Conservation (phyloP, 2,797 vertebrate species). For the Acropternis orthonyx region DNA sequence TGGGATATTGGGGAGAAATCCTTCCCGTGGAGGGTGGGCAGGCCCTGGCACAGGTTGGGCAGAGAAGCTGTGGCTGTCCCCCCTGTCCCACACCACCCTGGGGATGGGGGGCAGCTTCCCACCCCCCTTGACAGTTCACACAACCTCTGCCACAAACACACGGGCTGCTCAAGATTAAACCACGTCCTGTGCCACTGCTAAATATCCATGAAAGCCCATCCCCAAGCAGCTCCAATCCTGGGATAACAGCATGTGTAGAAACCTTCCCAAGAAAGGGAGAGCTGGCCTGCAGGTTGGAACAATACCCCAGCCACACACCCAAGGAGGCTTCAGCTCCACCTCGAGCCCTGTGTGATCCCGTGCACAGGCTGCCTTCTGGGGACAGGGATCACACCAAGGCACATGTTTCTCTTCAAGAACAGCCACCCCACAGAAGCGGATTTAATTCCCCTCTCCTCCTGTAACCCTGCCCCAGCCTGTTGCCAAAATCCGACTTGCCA, state of each 20-base stretch:
- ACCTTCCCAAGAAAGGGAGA: background rate
- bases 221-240: background rate
- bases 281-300: background rate
- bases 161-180: background rate
- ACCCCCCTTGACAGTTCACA: background rate
- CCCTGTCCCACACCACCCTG: background rate
- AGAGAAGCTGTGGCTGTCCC: background rate
- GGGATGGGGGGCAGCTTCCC: background rate
- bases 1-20: background rate
- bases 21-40: background rate
- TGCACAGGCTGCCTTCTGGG: background rate
- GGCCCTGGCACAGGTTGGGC: background rate
- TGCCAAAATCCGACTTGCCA: background rate
- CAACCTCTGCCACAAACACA: background rate
- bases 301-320: background rate
- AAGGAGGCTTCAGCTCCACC: background rate
- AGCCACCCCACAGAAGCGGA: accelerated
- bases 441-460: background rate
- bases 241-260: background rate
- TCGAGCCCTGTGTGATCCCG: accelerated
- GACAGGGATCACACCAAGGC: background rate
- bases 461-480: background rate
- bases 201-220: background rate
- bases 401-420: accelerated
- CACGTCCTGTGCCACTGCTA: background rate